A percentile compares a stretch with the other conserved stretches of the same genome.
These are phyloP conservation scores for Corynorhinus townsendii DNA, from an alignment of 2,113 vertebrate genomes.

Conservation along the genomic window DNA sequence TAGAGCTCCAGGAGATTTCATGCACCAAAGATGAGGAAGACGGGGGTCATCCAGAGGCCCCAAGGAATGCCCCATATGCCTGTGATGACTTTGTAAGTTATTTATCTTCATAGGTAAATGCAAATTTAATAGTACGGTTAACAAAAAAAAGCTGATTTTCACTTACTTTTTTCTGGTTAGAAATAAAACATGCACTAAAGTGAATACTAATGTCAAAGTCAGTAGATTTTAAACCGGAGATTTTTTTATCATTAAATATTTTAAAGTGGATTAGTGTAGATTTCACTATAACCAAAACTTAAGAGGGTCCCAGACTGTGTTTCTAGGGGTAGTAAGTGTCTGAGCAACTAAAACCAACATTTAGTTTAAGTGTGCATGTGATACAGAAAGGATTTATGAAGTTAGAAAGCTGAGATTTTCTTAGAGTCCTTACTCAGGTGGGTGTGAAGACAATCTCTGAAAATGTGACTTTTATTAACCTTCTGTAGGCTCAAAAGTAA, in stretches of 20 bases:
- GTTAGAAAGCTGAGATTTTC: neutral
- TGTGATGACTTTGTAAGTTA: slow-evolving; percentile 90
- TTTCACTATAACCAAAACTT: slow-evolving; percentile 8
- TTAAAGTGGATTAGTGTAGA: slow-evolving; percentile 15
- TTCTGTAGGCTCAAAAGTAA: neutral
- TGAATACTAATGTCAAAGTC: slow-evolving; percentile 3
- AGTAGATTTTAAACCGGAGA: neutral
- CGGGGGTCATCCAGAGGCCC: slow-evolving; percentile 57
- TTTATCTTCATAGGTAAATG: neutral
- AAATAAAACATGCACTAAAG: neutral
- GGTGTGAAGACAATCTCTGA: neutral
- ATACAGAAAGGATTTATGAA: neutral
- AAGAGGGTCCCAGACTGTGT: neutral
- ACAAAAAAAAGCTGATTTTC: neutral
- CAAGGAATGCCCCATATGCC: slow-evolving; percentile 75
- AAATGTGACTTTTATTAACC: neutral
- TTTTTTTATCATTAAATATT: slow-evolving; percentile 19
- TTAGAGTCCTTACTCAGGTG: neutral
- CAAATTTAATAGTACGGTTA: neutral
- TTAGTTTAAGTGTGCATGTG: neutral
- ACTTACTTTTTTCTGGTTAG: neutral
- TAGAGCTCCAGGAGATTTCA: slow-evolving; percentile 84
- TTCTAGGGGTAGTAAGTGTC: neutral
- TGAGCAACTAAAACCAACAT: neutral
- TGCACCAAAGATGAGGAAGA: slow-evolving; percentile 78